phyloP scores from a whole-genome alignment of 2,113 vertebrate genomes.

The Vireo altiloquus region DNA sequence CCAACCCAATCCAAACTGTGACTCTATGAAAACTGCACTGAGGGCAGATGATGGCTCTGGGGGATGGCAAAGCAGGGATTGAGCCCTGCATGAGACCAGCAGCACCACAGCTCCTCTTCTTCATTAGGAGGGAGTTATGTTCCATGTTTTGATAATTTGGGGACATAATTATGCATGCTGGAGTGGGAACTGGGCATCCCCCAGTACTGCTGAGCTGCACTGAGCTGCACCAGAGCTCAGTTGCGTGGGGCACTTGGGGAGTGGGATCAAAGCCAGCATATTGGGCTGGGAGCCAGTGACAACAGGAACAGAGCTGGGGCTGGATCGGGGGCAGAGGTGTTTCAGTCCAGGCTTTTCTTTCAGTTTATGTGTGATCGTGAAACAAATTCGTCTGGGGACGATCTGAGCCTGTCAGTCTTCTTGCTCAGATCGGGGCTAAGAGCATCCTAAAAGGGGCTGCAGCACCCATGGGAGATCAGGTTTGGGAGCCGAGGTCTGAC shows the following conservation, averaged over 20 bases:
- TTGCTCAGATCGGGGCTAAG: accelerated
- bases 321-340: accelerated
- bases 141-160: background rate
- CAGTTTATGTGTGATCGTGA: background rate
- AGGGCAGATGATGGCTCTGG: background rate
- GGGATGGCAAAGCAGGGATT: background rate
- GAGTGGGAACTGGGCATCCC: background rate
- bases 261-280: background rate
- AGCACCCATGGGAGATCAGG: background rate
- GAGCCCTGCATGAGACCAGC: background rate
- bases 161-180: accelerated
- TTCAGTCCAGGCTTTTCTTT: background rate
- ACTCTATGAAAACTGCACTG: background rate
- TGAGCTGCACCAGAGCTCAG: background rate
- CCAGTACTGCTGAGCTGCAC: background rate
- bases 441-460: background rate
- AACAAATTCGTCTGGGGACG: accelerated
- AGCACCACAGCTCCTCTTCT: background rate
- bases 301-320: background rate
- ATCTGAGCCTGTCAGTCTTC: background rate
- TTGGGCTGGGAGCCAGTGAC: background rate
- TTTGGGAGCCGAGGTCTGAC: background rate
- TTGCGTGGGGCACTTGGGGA: accelerated
- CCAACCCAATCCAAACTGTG: background rate
- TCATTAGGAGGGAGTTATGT: background rate